These are phyloP conservation scores for Meganola albula DNA, from an alignment of 2,888 invertebrate genomes.

Conservation along the genomic window DNA sequence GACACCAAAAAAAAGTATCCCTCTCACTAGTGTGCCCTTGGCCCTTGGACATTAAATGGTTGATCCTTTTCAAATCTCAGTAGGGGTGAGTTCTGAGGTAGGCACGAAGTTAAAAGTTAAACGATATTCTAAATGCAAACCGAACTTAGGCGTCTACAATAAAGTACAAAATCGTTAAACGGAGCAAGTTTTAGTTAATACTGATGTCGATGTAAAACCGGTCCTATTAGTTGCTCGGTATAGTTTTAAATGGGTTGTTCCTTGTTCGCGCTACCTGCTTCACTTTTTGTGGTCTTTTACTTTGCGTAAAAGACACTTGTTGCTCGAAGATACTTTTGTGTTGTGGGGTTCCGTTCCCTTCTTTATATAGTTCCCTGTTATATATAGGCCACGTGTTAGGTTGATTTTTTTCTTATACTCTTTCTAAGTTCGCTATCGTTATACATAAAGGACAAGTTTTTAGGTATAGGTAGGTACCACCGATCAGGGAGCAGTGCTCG, in stretches of 20 bases:
- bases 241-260: slow-evolving; percentile 57
- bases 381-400: slow-evolving; percentile 25
- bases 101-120: slow-evolving; percentile 34
- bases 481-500: too few relatives aligned
- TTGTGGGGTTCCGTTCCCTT: slow-evolving; percentile 30
- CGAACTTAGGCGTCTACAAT: slow-evolving; percentile 22
- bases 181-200: slow-evolving; percentile 34
- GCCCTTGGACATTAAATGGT: too few relatives aligned
- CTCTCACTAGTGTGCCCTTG: too few relatives aligned
- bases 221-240: slow-evolving; percentile 52
- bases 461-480: too few relatives aligned
- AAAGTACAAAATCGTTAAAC: slow-evolving; percentile 50
- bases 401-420: too few relatives aligned
- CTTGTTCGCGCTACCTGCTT: slow-evolving; percentile 59
- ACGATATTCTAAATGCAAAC: slow-evolving; percentile 26
- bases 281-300: slow-evolving; percentile 64
- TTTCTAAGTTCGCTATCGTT: too few relatives aligned
- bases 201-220: slow-evolving; percentile 51
- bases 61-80: slow-evolving; percentile 60
- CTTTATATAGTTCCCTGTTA: slow-evolving; percentile 4
- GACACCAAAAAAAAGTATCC: too few relatives aligned
- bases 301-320: slow-evolving; percentile 71
- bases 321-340: slow-evolving; percentile 60
- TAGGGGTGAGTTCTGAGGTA: slow-evolving; percentile 57
- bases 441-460: too few relatives aligned